phyloP scores from a whole-genome alignment of 2,113 vertebrate species.

The Myxocyprinus asiaticus region DNA sequence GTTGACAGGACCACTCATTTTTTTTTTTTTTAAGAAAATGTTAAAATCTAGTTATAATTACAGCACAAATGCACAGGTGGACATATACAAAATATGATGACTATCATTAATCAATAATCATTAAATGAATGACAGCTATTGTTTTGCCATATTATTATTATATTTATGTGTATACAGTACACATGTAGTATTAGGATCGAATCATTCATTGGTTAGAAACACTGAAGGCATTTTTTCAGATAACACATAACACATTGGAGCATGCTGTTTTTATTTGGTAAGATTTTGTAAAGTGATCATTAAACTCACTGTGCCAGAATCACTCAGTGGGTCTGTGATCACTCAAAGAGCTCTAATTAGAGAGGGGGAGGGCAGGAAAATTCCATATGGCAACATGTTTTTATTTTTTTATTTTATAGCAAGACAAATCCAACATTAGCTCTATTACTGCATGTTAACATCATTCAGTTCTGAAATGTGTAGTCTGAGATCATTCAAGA shows the following conservation, averaged over 20 bases:
- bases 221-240: not conserved
- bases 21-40: too few species aligned
- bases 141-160: not conserved
- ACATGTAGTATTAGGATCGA: not conserved
- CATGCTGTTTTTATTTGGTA: constrained; percentile 45
- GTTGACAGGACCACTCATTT: too few species aligned
- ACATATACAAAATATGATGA: too few species aligned
- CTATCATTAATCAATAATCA: too few species aligned
- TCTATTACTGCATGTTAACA: not conserved
- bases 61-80: too few species aligned
- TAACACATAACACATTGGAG: not conserved
- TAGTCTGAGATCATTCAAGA: not conserved
- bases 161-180: not conserved
- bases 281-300: constrained; percentile 22
- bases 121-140: not conserved
- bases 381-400: constrained; percentile 46
- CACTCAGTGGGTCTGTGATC: constrained; percentile 45
- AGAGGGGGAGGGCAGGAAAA: not conserved
- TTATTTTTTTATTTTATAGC: constrained; percentile 8
- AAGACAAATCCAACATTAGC: constrained; percentile 6
- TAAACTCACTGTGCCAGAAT: constrained; percentile 37
- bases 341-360: constrained; percentile 35
- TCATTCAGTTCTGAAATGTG: not conserved
- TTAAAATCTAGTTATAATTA: too few species aligned
- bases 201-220: not conserved